A percentile compares a stretch with the other conserved stretches of the same genome.
Evolutionary conservation across 2,797 vertebrate species (phyloP).

Genomic region (Cercopithecus petaurista): DNA sequence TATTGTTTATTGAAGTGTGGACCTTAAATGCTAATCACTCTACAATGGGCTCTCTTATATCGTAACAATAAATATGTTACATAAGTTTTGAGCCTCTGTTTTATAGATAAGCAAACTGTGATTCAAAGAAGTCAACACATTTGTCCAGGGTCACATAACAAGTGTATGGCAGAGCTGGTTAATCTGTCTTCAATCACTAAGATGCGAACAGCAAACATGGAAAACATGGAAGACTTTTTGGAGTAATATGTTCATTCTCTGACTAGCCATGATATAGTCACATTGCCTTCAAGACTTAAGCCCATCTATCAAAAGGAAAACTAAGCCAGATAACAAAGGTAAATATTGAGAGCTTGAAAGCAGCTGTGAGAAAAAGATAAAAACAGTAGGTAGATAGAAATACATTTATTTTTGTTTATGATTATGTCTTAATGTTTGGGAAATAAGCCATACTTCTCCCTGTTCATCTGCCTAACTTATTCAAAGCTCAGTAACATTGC

Average conservation of each 20-base stretch:
- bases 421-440: not conserved
- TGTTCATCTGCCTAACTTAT: not conserved
- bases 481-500: not conserved
- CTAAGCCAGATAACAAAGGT: not conserved
- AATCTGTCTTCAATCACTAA: not conserved
- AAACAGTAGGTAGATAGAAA: not conserved
- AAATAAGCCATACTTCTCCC: not conserved
- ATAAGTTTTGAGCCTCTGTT: not conserved
- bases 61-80: not conserved
- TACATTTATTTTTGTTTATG: not conserved
- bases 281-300: not conserved
- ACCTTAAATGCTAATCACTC: not conserved
- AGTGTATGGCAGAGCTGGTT: not conserved
- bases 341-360: not conserved
- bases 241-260: not conserved
- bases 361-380: not conserved
- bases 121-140: not conserved
- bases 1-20: not conserved
- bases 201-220: not conserved
- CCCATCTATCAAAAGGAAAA: constrained; percentile 13
- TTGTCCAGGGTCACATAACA: not conserved
- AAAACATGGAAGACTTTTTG: not conserved
- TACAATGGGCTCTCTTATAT: not conserved
- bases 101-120: not conserved
- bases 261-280: not conserved